Base-by-base conservation (phyloP, 2,888 invertebrate genomes). In the Trissolcus japonicus region DNA sequence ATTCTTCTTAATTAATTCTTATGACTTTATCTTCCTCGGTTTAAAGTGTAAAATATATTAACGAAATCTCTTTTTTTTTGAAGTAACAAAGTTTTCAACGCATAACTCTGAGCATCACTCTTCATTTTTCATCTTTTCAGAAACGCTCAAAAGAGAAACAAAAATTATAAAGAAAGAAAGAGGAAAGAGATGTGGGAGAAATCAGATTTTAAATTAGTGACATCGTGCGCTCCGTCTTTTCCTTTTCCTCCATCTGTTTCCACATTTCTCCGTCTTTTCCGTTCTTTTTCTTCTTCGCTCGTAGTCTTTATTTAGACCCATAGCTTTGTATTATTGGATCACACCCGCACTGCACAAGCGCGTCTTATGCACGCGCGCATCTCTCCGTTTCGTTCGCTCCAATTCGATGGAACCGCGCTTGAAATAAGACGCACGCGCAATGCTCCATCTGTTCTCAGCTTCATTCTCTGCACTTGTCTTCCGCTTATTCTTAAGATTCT, bases 261-360 rank as follows among this genome's bases (percentile, higher is more conserved):
- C 35, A 19, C 41, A 29, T 65, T 51, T 48, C n/a, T 48, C 6
- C 55, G 7, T 29, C 56, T 40, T 50, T 25, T 43, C 51, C 17
- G 21, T 16, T 14, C 29, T 29, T 56, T 17, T 61, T n/a, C 17
- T 50, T 14, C 50, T 16, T 13, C 21, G 77, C 81, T 82, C 83
- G 82, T 83, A 80, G 83, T 81, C 86, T 87, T 84, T 87, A 87
- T 88, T 87, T 88, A 87, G 87, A 87, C 86, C 82, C 86, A 83
- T 86, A 87, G 87, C 87, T 85, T 84, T 82, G 86, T 87, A 87
- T 88, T 87, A 87, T 87, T 87, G 87, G 87, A 87, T 87, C 87
- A 86, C 87, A 86, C 87, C 87, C 87, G 87, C 86, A 79, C 80
- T 81, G 78, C 82, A 79, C 81, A 81, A 84, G 83, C 82, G 82